Evolutionary conservation across 2,113 vertebrate genomes (phyloP), one percentile per base, ranked within the genome.

Genomic region (Tetrao urogallus): DNA sequence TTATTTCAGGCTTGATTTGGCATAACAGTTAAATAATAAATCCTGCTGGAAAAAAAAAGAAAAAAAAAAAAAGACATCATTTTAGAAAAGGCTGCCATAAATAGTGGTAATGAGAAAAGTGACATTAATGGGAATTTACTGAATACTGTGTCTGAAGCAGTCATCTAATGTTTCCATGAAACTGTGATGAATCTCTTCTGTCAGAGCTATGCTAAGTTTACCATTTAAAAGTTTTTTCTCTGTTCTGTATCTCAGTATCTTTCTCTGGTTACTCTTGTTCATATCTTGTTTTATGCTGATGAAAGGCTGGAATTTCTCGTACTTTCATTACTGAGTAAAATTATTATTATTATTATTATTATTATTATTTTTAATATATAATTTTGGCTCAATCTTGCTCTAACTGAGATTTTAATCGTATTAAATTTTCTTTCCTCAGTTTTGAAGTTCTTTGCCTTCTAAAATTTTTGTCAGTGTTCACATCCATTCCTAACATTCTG

Each of bases 31-130:
- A 84, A 81, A 64, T 58, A 81, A 64, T 52, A 86, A 48, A 24
- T 93, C 38, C 48, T 79, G 74, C 16, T 66, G 36, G 94, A 61
- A 45, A 82, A 18, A 43, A 24, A 88, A 38, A 38, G 8, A 10
- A 38, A 10, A 38, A 54, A 43, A 58, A 32, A 86, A 43, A 47
- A 60, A n/a, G 43, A 74, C 11, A 12, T 82, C 30, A 56, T 79
- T 95, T 92, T 82, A 21, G 77, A 90, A 90, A 71, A 93, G 88
- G 21, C 47, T 89, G 40, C 45, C 16, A 42, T 73, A 89, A 92
- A 87, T 6, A 82, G 20, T 72, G 69, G 34, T 72, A 48, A 76
- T 81, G 24, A 73, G 75, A 93, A 64, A 93, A 61, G 48, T 34
- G 65, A 63, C 57, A 22, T 78, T 86, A 86, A 69, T 57, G 43